phyloP scores from a whole-genome alignment of 2,797 vertebrate species.

The Coregonus suidteri region DNA sequence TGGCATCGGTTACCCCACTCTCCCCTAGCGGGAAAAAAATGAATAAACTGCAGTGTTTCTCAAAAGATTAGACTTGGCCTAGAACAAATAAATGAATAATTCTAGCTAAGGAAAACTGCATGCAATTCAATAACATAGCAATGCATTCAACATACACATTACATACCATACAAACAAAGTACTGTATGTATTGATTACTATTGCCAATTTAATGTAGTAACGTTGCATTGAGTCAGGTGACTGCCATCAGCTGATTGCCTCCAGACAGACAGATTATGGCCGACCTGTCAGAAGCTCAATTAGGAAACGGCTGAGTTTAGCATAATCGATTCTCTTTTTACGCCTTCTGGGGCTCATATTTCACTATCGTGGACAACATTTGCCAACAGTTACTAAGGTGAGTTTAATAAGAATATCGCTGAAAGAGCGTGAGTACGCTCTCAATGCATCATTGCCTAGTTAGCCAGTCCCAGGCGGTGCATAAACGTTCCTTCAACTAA shows the following conservation, averaged over 20 bases:
- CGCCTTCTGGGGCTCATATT: slow-evolving; percentile 44
- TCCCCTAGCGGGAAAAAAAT: too few relatives aligned
- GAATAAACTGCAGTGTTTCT: too few relatives aligned
- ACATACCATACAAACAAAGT: too few relatives aligned
- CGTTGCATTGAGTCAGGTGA: slow-evolving; percentile 60
- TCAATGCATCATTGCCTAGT: slow-evolving; percentile 13
- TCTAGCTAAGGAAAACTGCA: too few relatives aligned
- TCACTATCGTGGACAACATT: slow-evolving; percentile 37
- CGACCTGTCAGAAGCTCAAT: slow-evolving; percentile 76
- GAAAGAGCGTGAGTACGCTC: not conserved
- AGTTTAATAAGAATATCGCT: slow-evolving; percentile 31
- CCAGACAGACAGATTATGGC: slow-evolving; percentile 80
- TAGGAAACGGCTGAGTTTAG: slow-evolving; percentile 67
- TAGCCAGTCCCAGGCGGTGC: not conserved
- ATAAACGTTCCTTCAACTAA: not conserved
- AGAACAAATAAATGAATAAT: too few relatives aligned
- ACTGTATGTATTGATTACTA: too few relatives aligned
- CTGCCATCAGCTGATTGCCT: slow-evolving; percentile 80
- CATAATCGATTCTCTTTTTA: slow-evolving; percentile 62
- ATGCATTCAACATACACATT: too few relatives aligned
- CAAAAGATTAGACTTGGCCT: too few relatives aligned
- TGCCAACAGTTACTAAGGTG: slow-evolving; percentile 57
- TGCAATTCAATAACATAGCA: too few relatives aligned
- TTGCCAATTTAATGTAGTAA: too few relatives aligned
- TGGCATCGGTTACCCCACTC: too few relatives aligned